Conservation (phyloP, 1,140 invertebrate species). For the Cephus cinctus region DNA sequence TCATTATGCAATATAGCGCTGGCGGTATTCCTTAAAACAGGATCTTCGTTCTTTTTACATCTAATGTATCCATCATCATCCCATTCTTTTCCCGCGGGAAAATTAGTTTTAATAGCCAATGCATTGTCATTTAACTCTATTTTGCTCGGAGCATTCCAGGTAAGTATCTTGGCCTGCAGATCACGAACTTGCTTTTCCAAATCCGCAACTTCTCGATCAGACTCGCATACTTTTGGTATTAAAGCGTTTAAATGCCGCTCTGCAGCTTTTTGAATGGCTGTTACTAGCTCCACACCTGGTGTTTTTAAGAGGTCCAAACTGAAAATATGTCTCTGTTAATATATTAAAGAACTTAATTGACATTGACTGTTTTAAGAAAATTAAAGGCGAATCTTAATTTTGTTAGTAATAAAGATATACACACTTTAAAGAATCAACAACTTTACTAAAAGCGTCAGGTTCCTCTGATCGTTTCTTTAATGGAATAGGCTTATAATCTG, state of each 20-base stretch:
- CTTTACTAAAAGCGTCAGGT: slow-evolving; percentile 31
- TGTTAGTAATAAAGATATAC: no score
- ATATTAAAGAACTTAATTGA: no score
- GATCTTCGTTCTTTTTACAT: background rate
- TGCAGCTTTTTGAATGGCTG: slow-evolving; percentile 32
- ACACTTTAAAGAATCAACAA: slow-evolving; percentile 36
- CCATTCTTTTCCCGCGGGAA: background rate
- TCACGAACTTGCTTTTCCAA: slow-evolving; percentile 30
- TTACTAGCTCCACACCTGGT: slow-evolving; percentile 27
- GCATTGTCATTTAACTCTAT: background rate
- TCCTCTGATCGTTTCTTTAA: slow-evolving; percentile 15
- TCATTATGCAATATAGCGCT: no score
- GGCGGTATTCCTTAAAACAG: no score
- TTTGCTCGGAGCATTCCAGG: background rate
- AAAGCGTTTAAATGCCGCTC: slow-evolving; percentile 30
- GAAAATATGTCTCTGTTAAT: no score
- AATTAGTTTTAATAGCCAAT: background rate
- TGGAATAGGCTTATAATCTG: slow-evolving; percentile 47
- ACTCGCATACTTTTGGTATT: slow-evolving; percentile 30
- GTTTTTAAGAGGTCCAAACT: slow-evolving; percentile 26
- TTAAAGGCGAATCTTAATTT: no score
- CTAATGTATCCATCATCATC: no score
- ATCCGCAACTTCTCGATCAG: slow-evolving; percentile 30
- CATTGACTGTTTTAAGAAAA: no score
- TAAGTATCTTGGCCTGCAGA: slow-evolving; percentile 13